A percentile compares a stretch with the other conserved stretches of the same genome.
Evolutionary conservation across 2,888 invertebrate genomes (phyloP).

Genomic region (Diadegma fenestrale): DNA sequence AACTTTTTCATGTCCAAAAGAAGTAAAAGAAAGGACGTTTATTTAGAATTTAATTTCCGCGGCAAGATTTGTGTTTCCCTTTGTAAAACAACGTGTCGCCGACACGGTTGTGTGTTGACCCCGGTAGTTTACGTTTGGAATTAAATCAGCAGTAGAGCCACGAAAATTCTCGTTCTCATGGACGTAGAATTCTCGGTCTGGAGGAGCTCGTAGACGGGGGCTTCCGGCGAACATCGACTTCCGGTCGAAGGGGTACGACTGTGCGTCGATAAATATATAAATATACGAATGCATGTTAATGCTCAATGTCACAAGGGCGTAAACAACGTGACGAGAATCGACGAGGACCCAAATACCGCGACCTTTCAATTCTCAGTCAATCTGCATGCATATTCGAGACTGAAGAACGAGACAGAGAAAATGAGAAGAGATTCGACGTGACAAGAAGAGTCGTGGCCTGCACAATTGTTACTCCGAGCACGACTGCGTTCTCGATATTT

Average conservation of each 20-base stretch:
- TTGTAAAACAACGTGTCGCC: constrained; percentile 59
- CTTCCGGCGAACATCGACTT: constrained; percentile 81
- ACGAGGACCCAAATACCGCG: background rate
- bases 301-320: constrained; percentile 25
- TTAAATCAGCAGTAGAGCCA: constrained; percentile 67
- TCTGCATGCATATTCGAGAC: constrained; percentile 26
- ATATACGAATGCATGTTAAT: constrained; percentile 2
- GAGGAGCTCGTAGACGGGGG: constrained; percentile 76
- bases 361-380: constrained; percentile 16
- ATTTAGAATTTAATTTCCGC: constrained; percentile 55
- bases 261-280: constrained; percentile 47
- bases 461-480: constrained; percentile 66
- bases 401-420: constrained; percentile 39
- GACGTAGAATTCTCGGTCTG: constrained; percentile 60
- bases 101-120: constrained; percentile 46
- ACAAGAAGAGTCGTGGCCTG: constrained; percentile 41
- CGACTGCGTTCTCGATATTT: constrained; percentile 66
- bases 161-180: constrained; percentile 78
- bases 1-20: background rate
- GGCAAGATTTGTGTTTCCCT: constrained; percentile 45
- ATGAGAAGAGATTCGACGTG: constrained; percentile 48
- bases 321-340: constrained; percentile 14
- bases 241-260: constrained; percentile 77
- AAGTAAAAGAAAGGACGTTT: constrained; percentile 21
- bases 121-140: constrained; percentile 49